These are phyloP conservation scores for Wiebesia pumilae DNA, from an alignment of 1,140 invertebrate species.

Conservation along the genomic window DNA sequence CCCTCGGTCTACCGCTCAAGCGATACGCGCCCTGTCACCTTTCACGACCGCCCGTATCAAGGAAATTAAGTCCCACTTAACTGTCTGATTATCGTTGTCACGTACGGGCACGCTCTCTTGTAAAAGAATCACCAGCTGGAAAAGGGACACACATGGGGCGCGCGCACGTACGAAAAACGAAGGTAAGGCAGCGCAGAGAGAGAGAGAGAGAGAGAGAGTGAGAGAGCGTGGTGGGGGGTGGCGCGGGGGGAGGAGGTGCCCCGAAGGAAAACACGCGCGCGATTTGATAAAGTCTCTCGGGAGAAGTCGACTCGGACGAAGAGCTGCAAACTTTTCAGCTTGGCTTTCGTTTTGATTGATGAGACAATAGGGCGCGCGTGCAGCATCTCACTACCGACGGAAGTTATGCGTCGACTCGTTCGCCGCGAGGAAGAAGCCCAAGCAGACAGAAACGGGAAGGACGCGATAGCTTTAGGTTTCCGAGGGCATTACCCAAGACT, in stretches of 20 bases:
- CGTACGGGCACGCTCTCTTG: conserved; percentile 60
- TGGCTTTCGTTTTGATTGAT: conserved; percentile 14
- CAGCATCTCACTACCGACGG: background rate
- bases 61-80: conserved; percentile 72
- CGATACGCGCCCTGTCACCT: conserved; percentile 54
- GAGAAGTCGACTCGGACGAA: background rate
- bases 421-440: background rate
- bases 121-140: conserved; percentile 2
- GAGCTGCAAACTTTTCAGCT: background rate
- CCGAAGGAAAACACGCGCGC: background rate
- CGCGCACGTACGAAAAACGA: too few relatives aligned
- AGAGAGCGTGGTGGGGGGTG: too few relatives aligned
- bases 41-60: conserved; percentile 66
- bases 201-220: too few relatives aligned
- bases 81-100: conserved; percentile 71
- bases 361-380: background rate
- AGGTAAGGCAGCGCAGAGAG: too few relatives aligned
- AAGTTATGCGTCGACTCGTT: background rate
- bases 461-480: background rate
- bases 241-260: too few relatives aligned
- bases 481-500: background rate
- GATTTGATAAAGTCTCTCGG: conserved; percentile 23
- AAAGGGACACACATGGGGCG: background rate
- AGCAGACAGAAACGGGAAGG: background rate
- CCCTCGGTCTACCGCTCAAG: too few relatives aligned